Percentiles rank a stretch among this genome's conserved stretches.
These are phyloP conservation scores for Agriopis marginaria DNA, from an alignment of 2,888 invertebrate species.

Conservation along the genomic window DNA sequence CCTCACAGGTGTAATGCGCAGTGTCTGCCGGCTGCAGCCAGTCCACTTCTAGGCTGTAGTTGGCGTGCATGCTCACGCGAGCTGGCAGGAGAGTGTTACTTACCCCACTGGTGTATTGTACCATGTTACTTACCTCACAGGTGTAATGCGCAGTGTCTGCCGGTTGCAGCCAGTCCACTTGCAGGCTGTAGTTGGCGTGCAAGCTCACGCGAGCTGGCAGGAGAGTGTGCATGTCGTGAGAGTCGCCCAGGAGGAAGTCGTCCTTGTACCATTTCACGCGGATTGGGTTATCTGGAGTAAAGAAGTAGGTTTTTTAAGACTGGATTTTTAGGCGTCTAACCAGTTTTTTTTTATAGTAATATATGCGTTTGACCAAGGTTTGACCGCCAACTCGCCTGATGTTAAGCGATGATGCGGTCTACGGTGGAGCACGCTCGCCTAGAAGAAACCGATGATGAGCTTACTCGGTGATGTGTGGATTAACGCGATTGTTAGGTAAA, in stretches of 20 bases:
- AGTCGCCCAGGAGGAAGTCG: slow-evolving; percentile 88
- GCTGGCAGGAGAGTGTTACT: slow-evolving; percentile 72
- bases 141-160: slow-evolving; percentile 89
- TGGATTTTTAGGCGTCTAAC: neutral
- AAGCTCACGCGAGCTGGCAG: slow-evolving; percentile 87
- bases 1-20: slow-evolving; percentile 90
- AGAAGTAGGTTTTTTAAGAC: neutral
- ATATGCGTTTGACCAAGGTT: too few species aligned
- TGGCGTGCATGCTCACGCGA: slow-evolving; percentile 88
- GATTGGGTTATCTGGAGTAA: slow-evolving; percentile 82
- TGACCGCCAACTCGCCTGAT: too few species aligned
- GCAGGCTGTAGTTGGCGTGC: slow-evolving; percentile 90
- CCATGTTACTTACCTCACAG: slow-evolving; percentile 83
- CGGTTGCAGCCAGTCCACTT: slow-evolving; percentile 85
- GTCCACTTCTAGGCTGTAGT: slow-evolving; percentile 90
- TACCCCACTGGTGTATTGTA: neutral
- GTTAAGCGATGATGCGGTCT: too few species aligned
- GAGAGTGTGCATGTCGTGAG: slow-evolving; percentile 77
- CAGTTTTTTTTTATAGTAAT: too few species aligned
- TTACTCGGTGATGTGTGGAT: too few species aligned
- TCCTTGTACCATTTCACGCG: slow-evolving; percentile 91
- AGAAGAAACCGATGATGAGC: too few species aligned
- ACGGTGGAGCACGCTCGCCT: too few species aligned
- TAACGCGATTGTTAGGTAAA: too few species aligned
- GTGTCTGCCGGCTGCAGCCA: slow-evolving; percentile 86